phyloP scores from a whole-genome alignment of 2,888 invertebrate species.

The Parasteatoda lunata region DNA sequence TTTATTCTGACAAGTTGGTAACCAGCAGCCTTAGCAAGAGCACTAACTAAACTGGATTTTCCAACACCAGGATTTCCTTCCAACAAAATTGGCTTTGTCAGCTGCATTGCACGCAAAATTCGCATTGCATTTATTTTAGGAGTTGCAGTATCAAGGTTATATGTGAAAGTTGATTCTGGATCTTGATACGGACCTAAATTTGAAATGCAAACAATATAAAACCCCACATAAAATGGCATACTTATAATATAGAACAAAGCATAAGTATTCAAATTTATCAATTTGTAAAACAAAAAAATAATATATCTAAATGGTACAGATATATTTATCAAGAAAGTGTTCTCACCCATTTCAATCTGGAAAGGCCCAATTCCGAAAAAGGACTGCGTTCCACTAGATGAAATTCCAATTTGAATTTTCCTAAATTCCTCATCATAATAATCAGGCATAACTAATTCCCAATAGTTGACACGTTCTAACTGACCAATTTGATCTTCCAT shows the following conservation, averaged over 20 bases:
- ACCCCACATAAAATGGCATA: background rate
- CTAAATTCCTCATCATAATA: background rate
- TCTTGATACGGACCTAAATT: conserved; percentile 7
- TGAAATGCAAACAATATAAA: background rate
- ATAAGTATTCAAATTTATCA: background rate
- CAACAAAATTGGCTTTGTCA: conserved; percentile 88
- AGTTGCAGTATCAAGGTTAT: conserved; percentile 85
- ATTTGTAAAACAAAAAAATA: background rate
- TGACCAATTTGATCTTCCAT: background rate
- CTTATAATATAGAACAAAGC: background rate
- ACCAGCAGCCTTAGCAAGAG: conserved; percentile 88
- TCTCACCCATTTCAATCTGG: conserved; percentile 67
- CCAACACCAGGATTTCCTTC: conserved; percentile 99
- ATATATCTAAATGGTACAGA: background rate
- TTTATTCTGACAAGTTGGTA: conserved; percentile 93
- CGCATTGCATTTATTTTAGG: conserved; percentile 87
- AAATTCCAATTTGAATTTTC: background rate
- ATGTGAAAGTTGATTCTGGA: conserved; percentile 73
- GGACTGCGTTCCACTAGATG: background rate
- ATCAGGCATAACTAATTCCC: conserved; percentile 9
- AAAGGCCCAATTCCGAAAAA: conserved; percentile 70
- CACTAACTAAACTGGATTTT: conserved; percentile 95
- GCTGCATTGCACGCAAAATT: conserved; percentile 88
- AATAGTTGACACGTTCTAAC: background rate
- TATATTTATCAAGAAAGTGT: background rate